These are phyloP conservation scores for Aphaenogaster ashmeadi DNA, from an alignment of 1,140 invertebrate species.

Conservation along the genomic window DNA sequence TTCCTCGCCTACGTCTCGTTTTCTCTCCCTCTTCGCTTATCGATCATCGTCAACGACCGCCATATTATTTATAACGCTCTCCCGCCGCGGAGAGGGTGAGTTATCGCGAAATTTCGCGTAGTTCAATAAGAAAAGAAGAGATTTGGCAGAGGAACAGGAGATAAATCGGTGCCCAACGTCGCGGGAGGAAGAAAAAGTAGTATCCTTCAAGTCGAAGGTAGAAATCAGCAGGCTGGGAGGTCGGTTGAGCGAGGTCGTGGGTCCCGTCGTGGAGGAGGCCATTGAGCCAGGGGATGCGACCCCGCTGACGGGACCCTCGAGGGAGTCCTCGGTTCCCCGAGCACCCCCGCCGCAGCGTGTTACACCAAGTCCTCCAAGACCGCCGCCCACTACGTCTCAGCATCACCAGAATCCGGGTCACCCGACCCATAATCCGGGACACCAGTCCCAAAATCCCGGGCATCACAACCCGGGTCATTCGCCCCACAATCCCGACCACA, in stretches of 20 bases:
- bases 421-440: constrained; percentile 38
- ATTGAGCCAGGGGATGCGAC: constrained; percentile 87
- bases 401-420: constrained; percentile 48
- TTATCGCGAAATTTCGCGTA: constrained; percentile 22
- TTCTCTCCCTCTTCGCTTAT: constrained; percentile 25
- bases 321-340: constrained; percentile 81
- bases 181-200: constrained; percentile 57
- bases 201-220: constrained; percentile 73
- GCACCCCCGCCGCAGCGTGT: constrained; percentile 75
- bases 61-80: neutral
- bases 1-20: neutral
- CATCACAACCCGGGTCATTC: constrained; percentile 22
- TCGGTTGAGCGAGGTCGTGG: constrained; percentile 87
- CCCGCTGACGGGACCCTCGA: constrained; percentile 86
- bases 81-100: neutral
- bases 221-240: constrained; percentile 87
- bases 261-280: constrained; percentile 88
- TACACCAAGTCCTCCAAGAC: constrained; percentile 76
- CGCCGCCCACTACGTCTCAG: constrained; percentile 74
- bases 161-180: neutral
- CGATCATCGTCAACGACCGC: constrained; percentile 2
- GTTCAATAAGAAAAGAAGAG: neutral
- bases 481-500: constrained; percentile 47
- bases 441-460: constrained; percentile 50
- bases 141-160: neutral